phyloP scores from a whole-genome alignment of 2,888 invertebrate species.

The Plebejus argus region DNA sequence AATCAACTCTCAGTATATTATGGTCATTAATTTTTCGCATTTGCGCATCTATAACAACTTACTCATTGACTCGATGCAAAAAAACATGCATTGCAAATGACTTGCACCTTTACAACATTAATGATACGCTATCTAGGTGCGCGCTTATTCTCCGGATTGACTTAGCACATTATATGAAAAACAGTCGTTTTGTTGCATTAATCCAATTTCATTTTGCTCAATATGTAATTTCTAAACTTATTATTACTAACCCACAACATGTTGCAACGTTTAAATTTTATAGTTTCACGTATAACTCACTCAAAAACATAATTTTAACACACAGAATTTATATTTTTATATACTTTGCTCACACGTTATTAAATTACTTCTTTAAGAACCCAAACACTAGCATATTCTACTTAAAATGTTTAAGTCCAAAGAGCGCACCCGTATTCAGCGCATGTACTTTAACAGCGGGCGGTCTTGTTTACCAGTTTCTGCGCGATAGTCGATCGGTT shows the following conservation, averaged over 20 bases:
- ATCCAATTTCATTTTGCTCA: background rate
- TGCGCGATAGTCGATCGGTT: background rate
- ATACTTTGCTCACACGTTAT: background rate
- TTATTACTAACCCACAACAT: background rate
- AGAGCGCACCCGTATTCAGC: background rate
- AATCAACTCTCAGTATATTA: background rate
- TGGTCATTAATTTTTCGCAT: too few species aligned
- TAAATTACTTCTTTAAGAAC: background rate
- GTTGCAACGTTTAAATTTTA: background rate
- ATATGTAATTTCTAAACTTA: background rate
- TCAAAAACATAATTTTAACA: background rate
- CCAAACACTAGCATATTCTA: background rate
- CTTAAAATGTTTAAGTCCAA: background rate
- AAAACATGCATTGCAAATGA: too few species aligned
- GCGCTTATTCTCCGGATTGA: background rate
- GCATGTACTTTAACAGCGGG: background rate
- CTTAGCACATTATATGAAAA: background rate
- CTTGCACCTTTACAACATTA: background rate
- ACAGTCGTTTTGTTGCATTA: background rate
- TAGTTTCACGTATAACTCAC: background rate
- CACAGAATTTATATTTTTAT: background rate
- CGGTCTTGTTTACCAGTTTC: constrained; percentile 6
- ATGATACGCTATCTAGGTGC: background rate
- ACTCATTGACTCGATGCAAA: too few species aligned
- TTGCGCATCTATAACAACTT: too few species aligned